A percentile compares a stretch with the other conserved stretches of the same genome.
Evolutionary conservation across 2,888 invertebrate genomes (phyloP).

Genomic region (Dysmachus trigonus): DNA sequence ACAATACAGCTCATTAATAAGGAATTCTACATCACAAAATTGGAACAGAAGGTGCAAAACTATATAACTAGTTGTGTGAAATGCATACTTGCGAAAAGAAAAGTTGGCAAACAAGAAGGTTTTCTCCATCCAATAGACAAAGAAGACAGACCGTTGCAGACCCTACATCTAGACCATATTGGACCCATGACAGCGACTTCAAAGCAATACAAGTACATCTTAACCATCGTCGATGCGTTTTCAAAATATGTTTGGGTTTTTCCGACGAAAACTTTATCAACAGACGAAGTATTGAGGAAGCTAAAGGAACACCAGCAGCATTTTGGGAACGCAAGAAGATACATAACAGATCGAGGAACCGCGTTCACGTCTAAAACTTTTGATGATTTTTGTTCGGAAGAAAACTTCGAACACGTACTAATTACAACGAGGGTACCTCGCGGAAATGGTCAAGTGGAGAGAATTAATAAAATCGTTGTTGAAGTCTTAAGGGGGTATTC

Average conservation of each 20-base stretch:
- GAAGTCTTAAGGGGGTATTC: no score
- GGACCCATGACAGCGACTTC: no score
- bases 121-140: constrained; percentile 48
- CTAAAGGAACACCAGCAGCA: constrained; percentile 32
- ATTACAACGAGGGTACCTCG: no score
- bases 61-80: constrained; percentile 43
- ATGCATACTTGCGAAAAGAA: neutral
- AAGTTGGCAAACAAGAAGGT: constrained; percentile 53
- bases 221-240: constrained; percentile 56
- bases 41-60: constrained; percentile 50
- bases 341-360: neutral
- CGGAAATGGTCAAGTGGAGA: no score
- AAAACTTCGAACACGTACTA: neutral
- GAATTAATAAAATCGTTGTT: no score
- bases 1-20: constrained; percentile 49
- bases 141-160: neutral
- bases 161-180: neutral
- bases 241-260: constrained; percentile 54
- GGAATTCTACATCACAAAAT: constrained; percentile 51
- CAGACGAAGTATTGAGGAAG: constrained; percentile 1
- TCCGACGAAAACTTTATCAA: constrained; percentile 8
- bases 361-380: neutral
- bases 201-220: constrained; percentile 54
- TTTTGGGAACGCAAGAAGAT: neutral
- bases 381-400: neutral